Conservation (phyloP, 2,888 invertebrate species). For the Zygaena filipendulae region DNA sequence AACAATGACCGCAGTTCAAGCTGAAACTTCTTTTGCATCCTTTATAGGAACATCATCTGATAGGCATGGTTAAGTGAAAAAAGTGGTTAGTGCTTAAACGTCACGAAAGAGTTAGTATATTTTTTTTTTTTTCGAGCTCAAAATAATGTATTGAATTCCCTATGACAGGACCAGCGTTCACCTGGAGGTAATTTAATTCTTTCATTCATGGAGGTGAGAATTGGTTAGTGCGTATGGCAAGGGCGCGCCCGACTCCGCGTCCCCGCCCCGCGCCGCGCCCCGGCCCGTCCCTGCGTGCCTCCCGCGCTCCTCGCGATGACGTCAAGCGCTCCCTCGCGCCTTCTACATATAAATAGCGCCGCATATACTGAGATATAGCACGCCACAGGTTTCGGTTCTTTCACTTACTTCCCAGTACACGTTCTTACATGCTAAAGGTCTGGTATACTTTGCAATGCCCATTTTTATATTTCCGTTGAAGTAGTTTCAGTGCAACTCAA, state of each 20-base stretch:
- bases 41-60: no score
- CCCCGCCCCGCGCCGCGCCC: conserved; percentile 29
- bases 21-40: no score
- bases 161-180: conserved; percentile 35
- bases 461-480: conserved; percentile 11
- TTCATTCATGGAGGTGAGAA: conserved; percentile 65
- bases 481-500: no score
- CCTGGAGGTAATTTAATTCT: conserved; percentile 53
- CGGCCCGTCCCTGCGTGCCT: conserved; percentile 22
- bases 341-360: conserved; percentile 60
- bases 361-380: conserved; percentile 49
- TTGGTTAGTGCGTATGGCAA: conserved; percentile 63
- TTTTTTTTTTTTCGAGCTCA: no score
- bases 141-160: no score
- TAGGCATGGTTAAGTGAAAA: no score
- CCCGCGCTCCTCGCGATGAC: conserved; percentile 40
- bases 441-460: conserved; percentile 1
- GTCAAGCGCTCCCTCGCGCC: conserved; percentile 54
- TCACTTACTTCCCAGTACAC: conserved; percentile 15
- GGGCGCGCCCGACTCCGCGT: conserved; percentile 16
- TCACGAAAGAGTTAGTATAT: no score
- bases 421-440: conserved; percentile 1
- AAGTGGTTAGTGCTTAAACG: no score
- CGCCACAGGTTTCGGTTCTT: conserved; percentile 58
- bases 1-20: no score